Base-by-base conservation (phyloP, 2,888 invertebrate species). In the Eupithecia centaureata region DNA sequence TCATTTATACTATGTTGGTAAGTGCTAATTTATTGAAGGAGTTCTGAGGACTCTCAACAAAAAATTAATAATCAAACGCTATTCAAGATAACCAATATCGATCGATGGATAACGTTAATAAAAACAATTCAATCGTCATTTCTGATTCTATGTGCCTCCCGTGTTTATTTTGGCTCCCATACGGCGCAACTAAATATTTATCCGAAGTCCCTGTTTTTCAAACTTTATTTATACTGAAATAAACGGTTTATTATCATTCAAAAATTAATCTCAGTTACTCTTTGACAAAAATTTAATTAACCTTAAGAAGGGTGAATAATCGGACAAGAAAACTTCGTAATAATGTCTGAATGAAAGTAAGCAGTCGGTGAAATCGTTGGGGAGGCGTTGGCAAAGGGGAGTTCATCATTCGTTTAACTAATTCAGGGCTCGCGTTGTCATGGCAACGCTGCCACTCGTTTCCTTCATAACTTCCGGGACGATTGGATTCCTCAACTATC, bases 341-440 rank as follows among this genome's bases (percentile, higher is more conserved):
- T 63, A 18, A 56, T 61, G 30, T 61, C 25, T 64, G 54, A 65
- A 67, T 57, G 28, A 27, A 58, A 35, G 22, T 30, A 51, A 35
- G 54, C 61, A 52, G 42, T 61, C 56, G 52, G 63, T 71, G 67
- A 67, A 82, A 79, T 81, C 80, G 78, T 77, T 72, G 74, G 72
- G 73, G 79, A 76, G 72, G 67, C 70, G 71, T 25, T 27, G 27
- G 71, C 73, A 78, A 79, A 81, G 85, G 87, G 79, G 83, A 84
- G 84, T 87, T 86, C 86, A 87, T 88, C 86, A 87, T 86, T 86
- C 86, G 86, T 83, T 83, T 88, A 89, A 90, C 86, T 87, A 89
- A 91, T 90, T 87, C 90, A 87, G 82, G 77, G 82, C 84, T 82
- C 78, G 77, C 77, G 89, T 91, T 76, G 76, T 82, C 83, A 87